Percentiles rank a stretch among this genome's conserved stretches.
phyloP scores from a whole-genome alignment of 2,113 vertebrate species.

The Speoplatyrhinus poulsoni region DNA sequence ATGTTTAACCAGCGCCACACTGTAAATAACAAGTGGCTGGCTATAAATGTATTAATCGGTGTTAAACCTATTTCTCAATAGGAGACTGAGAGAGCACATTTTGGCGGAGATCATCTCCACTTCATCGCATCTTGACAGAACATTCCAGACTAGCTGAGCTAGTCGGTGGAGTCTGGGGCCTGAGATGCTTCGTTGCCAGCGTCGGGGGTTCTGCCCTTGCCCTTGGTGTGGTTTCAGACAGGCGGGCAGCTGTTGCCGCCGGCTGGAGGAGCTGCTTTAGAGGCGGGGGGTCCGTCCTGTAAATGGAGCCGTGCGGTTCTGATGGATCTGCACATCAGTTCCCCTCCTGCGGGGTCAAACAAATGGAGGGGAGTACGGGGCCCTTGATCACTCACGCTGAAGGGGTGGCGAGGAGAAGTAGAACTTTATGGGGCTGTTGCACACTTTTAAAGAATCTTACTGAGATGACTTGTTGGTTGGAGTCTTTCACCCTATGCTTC shows the following conservation, averaged over 20 bases:
- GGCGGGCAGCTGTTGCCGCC: conserved; percentile 68
- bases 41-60: conserved; percentile 38
- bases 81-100: conserved; percentile 31
- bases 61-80: conserved; percentile 40
- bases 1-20: too few relatives aligned
- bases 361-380: conserved; percentile 62
- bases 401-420: conserved; percentile 30
- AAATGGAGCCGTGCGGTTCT: conserved; percentile 69
- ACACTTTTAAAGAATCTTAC: neutral
- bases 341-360: conserved; percentile 70
- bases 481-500: too few relatives aligned
- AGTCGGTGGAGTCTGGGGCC: conserved; percentile 24
- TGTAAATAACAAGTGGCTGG: neutral
- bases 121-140: conserved; percentile 46
- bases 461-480: neutral
- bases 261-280: conserved; percentile 69
- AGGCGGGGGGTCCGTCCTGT: conserved; percentile 67
- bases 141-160: conserved; percentile 25
- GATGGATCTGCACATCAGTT: conserved; percentile 75
- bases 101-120: conserved; percentile 40
- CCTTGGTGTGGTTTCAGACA: conserved; percentile 71
- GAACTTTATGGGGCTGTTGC: neutral
- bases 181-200: conserved; percentile 27
- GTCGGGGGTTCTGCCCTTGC: conserved; percentile 65
- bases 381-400: conserved; percentile 63